Conservation (phyloP, 2,888 invertebrate species). For the Tachina fera region DNA sequence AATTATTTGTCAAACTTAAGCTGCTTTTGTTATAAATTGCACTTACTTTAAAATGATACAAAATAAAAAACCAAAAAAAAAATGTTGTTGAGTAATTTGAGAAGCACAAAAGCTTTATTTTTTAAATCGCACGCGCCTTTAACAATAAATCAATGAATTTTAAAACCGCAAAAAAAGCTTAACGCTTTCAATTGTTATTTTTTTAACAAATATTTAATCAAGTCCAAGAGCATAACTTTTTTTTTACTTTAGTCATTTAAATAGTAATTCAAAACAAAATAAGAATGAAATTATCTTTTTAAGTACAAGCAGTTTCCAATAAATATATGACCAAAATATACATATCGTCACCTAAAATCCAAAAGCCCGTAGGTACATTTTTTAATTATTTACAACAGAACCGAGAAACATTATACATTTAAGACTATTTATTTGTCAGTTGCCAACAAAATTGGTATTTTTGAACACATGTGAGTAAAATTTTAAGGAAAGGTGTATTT, state of each 20-base stretch:
- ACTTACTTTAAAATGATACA: slow-evolving; percentile 21
- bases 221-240: background rate
- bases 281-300: background rate
- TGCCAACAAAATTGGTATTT: too few relatives aligned
- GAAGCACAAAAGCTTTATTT: slow-evolving; percentile 10
- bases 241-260: background rate
- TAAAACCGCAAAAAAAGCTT: slow-evolving; percentile 25
- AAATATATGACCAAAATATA: too few relatives aligned
- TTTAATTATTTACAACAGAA: too few relatives aligned
- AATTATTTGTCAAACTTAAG: slow-evolving; percentile 53
- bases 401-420: too few relatives aligned
- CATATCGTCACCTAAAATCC: too few relatives aligned
- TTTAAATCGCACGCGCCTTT: slow-evolving; percentile 57
- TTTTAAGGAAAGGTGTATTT: too few relatives aligned
- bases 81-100: slow-evolving; percentile 45
- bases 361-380: too few relatives aligned
- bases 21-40: slow-evolving; percentile 58
- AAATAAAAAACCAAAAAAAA: background rate
- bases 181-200: background rate
- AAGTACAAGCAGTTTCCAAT: background rate
- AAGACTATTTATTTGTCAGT: too few relatives aligned
- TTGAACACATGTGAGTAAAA: too few relatives aligned
- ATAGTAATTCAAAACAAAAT: background rate
- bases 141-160: slow-evolving; percentile 53
- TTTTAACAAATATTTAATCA: background rate